A percentile compares a stretch with the other conserved stretches of the same genome.
These are phyloP conservation scores for Phortica okadai DNA, from an alignment of 2,888 invertebrate genomes.

Conservation along the genomic window DNA sequence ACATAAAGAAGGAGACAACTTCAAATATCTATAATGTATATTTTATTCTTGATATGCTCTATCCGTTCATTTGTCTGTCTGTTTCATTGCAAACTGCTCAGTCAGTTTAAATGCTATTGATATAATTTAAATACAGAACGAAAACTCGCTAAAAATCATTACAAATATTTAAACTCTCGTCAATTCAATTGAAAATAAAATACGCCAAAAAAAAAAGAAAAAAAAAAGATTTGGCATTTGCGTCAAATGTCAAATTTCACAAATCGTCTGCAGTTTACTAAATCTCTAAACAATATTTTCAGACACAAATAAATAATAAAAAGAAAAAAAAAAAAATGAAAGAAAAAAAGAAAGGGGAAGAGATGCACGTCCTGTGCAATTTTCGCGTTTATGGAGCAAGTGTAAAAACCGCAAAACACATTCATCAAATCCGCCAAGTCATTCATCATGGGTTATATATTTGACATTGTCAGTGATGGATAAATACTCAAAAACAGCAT, in stretches of 20 bases:
- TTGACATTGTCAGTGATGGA: slow-evolving; percentile 71
- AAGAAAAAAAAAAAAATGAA: too few species aligned
- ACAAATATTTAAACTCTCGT: too few species aligned
- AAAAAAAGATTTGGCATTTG: slow-evolving; percentile 25
- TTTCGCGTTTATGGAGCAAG: slow-evolving; percentile 35
- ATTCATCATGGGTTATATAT: slow-evolving; percentile 72
- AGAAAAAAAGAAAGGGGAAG: background rate
- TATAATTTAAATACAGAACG: too few species aligned
- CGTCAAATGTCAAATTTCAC: slow-evolving; percentile 65
- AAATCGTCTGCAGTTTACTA: slow-evolving; percentile 68
- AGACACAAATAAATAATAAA: background rate
- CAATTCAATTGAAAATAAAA: background rate
- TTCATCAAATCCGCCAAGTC: slow-evolving; percentile 71
- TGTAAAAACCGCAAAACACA: slow-evolving; percentile 69
- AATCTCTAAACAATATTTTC: background rate
- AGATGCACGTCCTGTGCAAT: slow-evolving; percentile 20
- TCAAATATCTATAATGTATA: too few species aligned
- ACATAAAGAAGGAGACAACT: too few species aligned
- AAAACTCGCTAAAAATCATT: too few species aligned
- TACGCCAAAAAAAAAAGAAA: background rate
- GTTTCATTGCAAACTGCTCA: too few species aligned
- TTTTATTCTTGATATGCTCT: too few species aligned
- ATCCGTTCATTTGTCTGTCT: too few species aligned
- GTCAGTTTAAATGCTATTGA: too few species aligned
- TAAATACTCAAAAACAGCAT: slow-evolving; percentile 58